Evolutionary conservation across 1,140 invertebrate genomes (phyloP), one percentile per base, ranked within the genome.

Genomic region (Rhyacophila brunnea): DNA sequence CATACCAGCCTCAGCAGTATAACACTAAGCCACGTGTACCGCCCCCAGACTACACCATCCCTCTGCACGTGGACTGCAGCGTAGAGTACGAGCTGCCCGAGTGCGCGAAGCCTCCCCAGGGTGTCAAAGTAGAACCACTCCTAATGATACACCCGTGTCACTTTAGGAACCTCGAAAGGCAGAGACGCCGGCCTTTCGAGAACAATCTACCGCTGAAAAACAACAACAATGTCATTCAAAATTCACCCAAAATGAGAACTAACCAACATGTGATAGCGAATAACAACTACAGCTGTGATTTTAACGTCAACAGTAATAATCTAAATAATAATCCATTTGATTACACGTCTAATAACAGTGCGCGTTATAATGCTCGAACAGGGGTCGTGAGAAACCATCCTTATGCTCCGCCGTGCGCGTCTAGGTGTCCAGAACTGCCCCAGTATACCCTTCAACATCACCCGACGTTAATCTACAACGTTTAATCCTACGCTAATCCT

Each of bases 121-220:
- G 86, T 1, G 83, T 82, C 34, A 75, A 82, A 17, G 80, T 81
- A 57, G 86, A 87, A 64, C 87, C 86, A 2, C 73, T 88, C 44
- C 77, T 88, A 18, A 88, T 88, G 85, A 88, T 88, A 67, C 87
- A 88, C 73, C 87, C 87, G 7, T 88, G 85, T 59, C 87, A 87
- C 68, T 88, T 88, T 69, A 74, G 85, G 46, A 81, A 85, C 62
- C 85, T 86, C 61, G 85, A 87, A 63, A 81, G 83, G 38, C 85
- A 86, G 67, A 74, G 83, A 23, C 77, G 85, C 54, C 83, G 82
- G 65, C 84, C 84, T 1, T 87, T 87, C 68, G 80, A 87, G 15
- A 87, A 87, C 71, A 87, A 87, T 69, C 77, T 87, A 52, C 83
- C 83, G 2, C 44, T 49, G 19, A 50, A 48, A 34, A 36, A 35